Conservation (phyloP, 1,140 invertebrate genomes). For the Dolichoris vasculosae region DNA sequence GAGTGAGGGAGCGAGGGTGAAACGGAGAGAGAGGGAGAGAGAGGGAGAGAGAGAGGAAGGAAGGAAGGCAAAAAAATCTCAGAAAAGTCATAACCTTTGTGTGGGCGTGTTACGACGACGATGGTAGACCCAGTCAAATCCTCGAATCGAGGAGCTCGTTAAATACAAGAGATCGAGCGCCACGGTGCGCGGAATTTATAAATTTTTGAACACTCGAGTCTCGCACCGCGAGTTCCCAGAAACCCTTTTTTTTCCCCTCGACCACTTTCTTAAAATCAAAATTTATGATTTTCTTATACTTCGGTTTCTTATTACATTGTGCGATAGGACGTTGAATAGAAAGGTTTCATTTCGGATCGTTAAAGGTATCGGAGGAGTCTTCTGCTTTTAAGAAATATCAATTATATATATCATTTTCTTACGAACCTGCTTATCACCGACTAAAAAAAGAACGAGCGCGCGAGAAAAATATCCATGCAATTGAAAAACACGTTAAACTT, state of each 20-base stretch:
- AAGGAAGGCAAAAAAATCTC: not conserved
- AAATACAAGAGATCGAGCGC: not conserved
- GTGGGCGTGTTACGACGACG: slow-evolving; percentile 10
- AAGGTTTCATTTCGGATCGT: not conserved
- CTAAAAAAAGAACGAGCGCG: not conserved
- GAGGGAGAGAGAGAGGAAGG: not conserved
- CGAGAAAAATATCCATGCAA: not conserved
- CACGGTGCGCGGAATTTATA: not conserved
- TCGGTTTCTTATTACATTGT: not conserved
- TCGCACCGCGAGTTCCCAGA: not conserved
- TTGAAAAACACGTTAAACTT: not conserved
- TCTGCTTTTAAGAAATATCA: not conserved
- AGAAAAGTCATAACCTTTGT: slow-evolving; percentile 40
- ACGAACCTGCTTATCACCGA: not conserved
- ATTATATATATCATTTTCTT: not conserved
- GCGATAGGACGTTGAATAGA: not conserved
- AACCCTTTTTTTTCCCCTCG: no score
- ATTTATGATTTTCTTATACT: slow-evolving; percentile 21
- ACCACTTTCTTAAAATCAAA: slow-evolving; percentile 24
- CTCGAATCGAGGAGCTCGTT: slow-evolving; percentile 32
- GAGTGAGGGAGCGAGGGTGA: not conserved
- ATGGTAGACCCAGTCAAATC: not conserved
- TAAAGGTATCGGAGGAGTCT: not conserved
- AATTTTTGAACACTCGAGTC: not conserved
- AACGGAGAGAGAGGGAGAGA: not conserved